Base-by-base conservation (phyloP, 2,888 invertebrate species). In the Saturnia japonica region DNA sequence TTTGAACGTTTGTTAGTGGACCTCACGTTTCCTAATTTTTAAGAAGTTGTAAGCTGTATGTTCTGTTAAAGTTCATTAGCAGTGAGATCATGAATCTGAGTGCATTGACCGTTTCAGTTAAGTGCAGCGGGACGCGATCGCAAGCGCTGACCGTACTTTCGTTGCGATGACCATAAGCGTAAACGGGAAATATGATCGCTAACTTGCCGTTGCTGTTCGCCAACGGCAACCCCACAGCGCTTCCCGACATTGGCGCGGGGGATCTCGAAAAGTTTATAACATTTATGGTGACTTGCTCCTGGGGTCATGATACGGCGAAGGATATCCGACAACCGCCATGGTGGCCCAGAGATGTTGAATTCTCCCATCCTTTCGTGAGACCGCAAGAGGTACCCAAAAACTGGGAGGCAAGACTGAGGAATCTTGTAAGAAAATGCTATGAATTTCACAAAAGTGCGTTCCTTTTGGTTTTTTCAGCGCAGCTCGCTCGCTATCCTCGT, bases 251-350 rank as follows among this genome's bases (percentile, higher is more conserved):
- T 77, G 94, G 94, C 43, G 91, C 95, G 83, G 90, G 87, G 71
- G 95, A 96, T 84, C 87, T 96, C 80, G 96, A 96, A 90, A 95
- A 94, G 79, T 96, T 96, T 85, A 95, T 96, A 82, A 95, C 96
- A 75, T 96, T 96, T 85, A 96, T 96, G 96, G 96, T 96, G 77
- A 96, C 96, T 84, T 96, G 96, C 91, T 96, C 96, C 67, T 94
- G 96, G 91, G 96, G 96, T 68, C 95, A 96, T 81, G 95, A 95
- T 77, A 95, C 94, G 28, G 94, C 90, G 47, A 94, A 93, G 79
- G 90, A 91, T 51, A 95, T 95, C 71, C 91, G 93, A 72, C 94
- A 95, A 83, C 96, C 96, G 28, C 95, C 95, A 74, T 96, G 96
- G 96, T 96, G 96, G 96, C 96, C 96, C 12, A 91, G 93, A 78